phyloP scores from a whole-genome alignment of 2,797 vertebrate genomes.

The Paramormyrops hopkinsi region DNA sequence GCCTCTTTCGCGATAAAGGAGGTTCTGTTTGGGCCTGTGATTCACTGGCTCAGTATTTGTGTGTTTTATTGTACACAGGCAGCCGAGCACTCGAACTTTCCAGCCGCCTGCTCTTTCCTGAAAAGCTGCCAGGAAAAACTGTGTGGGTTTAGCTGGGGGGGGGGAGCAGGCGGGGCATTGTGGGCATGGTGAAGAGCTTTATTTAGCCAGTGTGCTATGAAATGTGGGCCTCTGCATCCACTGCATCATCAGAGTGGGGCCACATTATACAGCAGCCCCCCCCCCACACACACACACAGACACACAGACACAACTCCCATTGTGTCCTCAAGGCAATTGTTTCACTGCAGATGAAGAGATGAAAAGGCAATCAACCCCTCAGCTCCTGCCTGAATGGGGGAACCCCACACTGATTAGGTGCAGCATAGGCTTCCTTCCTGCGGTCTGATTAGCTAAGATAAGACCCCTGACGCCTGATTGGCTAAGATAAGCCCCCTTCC shows the following conservation, averaged over 20 bases:
- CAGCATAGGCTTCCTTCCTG: constrained; percentile 45
- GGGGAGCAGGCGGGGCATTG: constrained; percentile 56
- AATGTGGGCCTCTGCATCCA: constrained; percentile 67
- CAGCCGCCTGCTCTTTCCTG: constrained; percentile 90
- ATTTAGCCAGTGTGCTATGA: constrained; percentile 54
- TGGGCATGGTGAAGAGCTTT: neutral
- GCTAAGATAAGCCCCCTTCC: constrained; percentile 77
- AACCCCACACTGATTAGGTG: neutral
- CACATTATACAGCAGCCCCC: too few relatives aligned
- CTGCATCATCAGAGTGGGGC: neutral
- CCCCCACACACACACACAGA: too few relatives aligned
- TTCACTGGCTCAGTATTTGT: constrained; percentile 68
- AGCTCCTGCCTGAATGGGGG: neutral
- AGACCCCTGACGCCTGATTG: constrained; percentile 59
- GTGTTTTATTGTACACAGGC: constrained; percentile 91
- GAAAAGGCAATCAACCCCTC: constrained; percentile 65
- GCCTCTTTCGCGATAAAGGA: constrained; percentile 39
- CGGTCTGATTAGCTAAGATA: constrained; percentile 27
- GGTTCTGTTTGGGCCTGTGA: constrained; percentile 53
- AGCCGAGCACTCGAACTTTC: constrained; percentile 83
- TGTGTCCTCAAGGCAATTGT: neutral
- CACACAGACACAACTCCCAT: neutral
- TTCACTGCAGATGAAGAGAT: constrained; percentile 30
- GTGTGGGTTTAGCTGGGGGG: constrained; percentile 78
- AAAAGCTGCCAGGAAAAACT: constrained; percentile 92